Percentiles rank a stretch among this genome's conserved stretches.
These are phyloP conservation scores for Caerostris darwini DNA, from an alignment of 1,140 invertebrate species.

Conservation along the genomic window DNA sequence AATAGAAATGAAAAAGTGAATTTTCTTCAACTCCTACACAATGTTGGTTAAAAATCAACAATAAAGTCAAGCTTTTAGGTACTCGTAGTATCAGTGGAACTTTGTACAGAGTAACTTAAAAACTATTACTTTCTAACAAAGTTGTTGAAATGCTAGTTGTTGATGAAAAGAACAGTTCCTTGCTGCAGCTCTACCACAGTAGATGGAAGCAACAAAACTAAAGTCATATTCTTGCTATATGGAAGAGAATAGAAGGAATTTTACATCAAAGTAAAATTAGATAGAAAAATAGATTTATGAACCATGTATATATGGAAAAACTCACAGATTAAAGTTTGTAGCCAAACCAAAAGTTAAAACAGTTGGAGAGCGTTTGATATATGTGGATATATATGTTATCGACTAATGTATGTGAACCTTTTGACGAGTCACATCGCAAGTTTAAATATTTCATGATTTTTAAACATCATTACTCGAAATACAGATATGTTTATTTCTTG, in stretches of 20 bases:
- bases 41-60: conserved; percentile 43
- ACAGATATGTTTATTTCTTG: too few species aligned
- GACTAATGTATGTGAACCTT: conserved; percentile 61
- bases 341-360: conserved; percentile 18
- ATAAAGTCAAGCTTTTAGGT: conserved; percentile 2
- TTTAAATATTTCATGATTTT: conserved; percentile 44
- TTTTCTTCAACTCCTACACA: conserved; percentile 32
- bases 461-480: conserved; percentile 47
- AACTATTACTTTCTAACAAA: too few species aligned
- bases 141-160: background rate
- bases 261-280: conserved; percentile 28
- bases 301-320: conserved; percentile 42
- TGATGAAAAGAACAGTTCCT: background rate
- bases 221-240: background rate
- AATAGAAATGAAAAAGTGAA: conserved; percentile 56
- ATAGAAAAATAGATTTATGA: conserved; percentile 51
- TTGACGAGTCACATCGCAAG: conserved; percentile 49
- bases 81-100: background rate
- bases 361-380: conserved; percentile 23
- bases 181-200: conserved; percentile 51
- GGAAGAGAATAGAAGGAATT: conserved; percentile 47
- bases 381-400: too few species aligned
- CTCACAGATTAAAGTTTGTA: conserved; percentile 26
- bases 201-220: conserved; percentile 43
- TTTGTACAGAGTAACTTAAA: conserved; percentile 23